Evolutionary conservation across 2,113 vertebrate genomes (phyloP), one percentile per base, ranked within the genome.

Genomic region (Hydrolagus affinis): DNA sequence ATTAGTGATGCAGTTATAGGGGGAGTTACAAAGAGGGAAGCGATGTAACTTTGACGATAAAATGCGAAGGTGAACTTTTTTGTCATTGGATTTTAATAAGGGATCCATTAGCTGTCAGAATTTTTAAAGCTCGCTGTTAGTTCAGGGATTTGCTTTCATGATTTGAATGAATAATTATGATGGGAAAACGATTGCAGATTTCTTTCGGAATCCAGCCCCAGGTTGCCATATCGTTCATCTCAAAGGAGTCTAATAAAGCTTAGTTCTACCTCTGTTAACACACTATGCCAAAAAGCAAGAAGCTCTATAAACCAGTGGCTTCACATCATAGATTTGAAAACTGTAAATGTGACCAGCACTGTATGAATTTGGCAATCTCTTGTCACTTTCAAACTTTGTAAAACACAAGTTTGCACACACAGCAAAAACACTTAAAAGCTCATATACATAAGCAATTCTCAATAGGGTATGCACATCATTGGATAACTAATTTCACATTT

Each of bases 131-230:
- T 1, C 32, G 78, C 60, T 83, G 11, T 83, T 83, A 83, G 78
- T 62, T 83, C 60, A 83, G 66, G 78, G 78, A 83, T 62, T 83
- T 83, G 30, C 60, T 83, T 83, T 68, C 14, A 30, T 66, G 78
- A 12, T 62, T 11, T 83, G 62, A 28, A 83, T 83, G 78, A 83
- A 32, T 83, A 83, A 83, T 83, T 83, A 30, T 28, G 66, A 66
- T 66, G 62, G 78, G 30, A 66, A 62, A 66, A 64, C 66, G 78
- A 83, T 83, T 83, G 12, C 62, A 66, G 23, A n/a, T 83, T 83
- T 9, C 15, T 66, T 83, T 83, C 78, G 10, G 25, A 68, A 62
- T 68, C 25, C 32, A 83, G 78, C 62, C 78, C 32, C 25, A 68
- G 78, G 78, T 83, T 19, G 1, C 21, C 23, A 66, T 32, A 83